Conservation (phyloP, 2,888 invertebrate genomes). For the Caenorhabditis sulstoni region DNA sequence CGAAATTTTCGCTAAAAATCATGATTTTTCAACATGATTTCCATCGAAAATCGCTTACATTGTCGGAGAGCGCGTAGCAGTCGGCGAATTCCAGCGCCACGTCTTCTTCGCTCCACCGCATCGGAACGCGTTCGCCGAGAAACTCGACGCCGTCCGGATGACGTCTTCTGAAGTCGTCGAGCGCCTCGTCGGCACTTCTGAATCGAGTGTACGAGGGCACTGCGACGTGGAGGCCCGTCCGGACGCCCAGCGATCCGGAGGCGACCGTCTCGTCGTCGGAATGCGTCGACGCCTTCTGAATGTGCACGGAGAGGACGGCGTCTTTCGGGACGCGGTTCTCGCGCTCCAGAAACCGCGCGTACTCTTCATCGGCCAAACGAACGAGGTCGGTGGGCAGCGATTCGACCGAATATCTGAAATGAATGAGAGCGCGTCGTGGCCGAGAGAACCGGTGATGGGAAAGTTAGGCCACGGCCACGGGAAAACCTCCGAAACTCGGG, state of each 20-base stretch:
- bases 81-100: slow-evolving; percentile 71
- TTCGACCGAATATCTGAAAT: slow-evolving; percentile 44
- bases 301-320: slow-evolving; percentile 63
- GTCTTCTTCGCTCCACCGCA: slow-evolving; percentile 71
- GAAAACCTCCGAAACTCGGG: no score
- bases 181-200: slow-evolving; percentile 65
- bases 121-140: slow-evolving; percentile 66
- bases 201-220: slow-evolving; percentile 74
- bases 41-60: no score
- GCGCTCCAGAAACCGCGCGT: slow-evolving; percentile 67
- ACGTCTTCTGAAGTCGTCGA: slow-evolving; percentile 70
- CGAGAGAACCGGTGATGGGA: no score
- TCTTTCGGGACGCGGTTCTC: slow-evolving; percentile 70
- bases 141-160: slow-evolving; percentile 61
- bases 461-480: no score
- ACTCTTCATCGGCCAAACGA: slow-evolving; percentile 65
- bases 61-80: slow-evolving; percentile 72
- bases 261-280: slow-evolving; percentile 70
- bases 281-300: slow-evolving; percentile 46
- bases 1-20: no score
- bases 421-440: no score
- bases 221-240: slow-evolving; percentile 73
- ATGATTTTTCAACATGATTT: no score
- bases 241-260: slow-evolving; percentile 71
- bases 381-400: slow-evolving; percentile 25